phyloP scores from a whole-genome alignment of 1,140 invertebrate species.

The Antheraea mylitta region DNA sequence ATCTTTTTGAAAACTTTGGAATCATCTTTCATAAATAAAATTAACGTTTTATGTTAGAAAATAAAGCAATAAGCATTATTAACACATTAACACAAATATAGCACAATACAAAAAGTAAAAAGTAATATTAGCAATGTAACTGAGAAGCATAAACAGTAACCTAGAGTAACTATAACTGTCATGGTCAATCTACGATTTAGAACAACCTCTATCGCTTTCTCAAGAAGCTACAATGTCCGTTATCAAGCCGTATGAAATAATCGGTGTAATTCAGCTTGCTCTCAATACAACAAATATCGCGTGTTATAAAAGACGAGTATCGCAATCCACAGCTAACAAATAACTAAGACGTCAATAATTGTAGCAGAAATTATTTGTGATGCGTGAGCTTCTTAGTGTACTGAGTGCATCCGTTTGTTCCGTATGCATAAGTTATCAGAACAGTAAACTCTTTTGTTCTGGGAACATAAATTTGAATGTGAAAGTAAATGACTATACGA shows the following conservation, averaged over 20 bases:
- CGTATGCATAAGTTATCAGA: slow-evolving; percentile 23
- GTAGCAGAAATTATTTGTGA: slow-evolving; percentile 60
- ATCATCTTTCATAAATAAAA: too few species aligned
- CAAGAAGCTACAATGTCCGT: slow-evolving; percentile 28
- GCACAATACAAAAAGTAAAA: neutral
- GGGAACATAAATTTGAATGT: neutral
- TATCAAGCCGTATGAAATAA: slow-evolving; percentile 15
- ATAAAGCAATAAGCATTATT: neutral
- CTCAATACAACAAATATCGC: slow-evolving; percentile 22
- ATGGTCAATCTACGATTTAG: slow-evolving; percentile 54
- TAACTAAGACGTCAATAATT: slow-evolving; percentile 42
- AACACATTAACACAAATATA: neutral
- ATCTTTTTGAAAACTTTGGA: too few species aligned
- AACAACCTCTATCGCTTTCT: slow-evolving; percentile 48
- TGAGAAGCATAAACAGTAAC: neutral
- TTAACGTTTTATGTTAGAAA: neutral
- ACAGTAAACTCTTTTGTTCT: neutral
- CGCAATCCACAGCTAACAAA: slow-evolving; percentile 41
- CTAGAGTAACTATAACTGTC: slow-evolving; percentile 13
- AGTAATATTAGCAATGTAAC: neutral
- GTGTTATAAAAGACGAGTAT: slow-evolving; percentile 31
- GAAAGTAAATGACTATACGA: neutral
- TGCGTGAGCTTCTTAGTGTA: slow-evolving; percentile 42
- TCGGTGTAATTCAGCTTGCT: slow-evolving; percentile 15
- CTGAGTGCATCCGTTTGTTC: slow-evolving; percentile 59